A percentile compares a stretch with the other conserved stretches of the same genome.
phyloP scores from a whole-genome alignment of 2,113 vertebrate species.

The Tinamus guttatus region DNA sequence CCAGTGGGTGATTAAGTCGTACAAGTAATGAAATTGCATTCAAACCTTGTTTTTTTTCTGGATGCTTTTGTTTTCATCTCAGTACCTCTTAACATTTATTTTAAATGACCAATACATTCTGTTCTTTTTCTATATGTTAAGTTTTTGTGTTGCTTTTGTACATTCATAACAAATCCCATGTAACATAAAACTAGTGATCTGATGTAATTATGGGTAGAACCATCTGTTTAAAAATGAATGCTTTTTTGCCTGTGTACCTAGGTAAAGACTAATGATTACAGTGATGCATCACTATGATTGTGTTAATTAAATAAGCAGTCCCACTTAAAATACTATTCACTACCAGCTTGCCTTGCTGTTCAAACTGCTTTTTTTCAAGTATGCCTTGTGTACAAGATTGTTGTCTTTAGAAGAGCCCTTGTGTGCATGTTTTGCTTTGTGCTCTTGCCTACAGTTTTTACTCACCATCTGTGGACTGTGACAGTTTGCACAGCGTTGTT shows the following conservation, averaged over 20 bases:
- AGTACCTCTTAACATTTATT: background rate
- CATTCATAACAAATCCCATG: background rate
- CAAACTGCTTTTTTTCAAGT: background rate
- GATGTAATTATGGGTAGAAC: background rate
- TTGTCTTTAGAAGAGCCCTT: background rate
- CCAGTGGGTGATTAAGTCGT: background rate
- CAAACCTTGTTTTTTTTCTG: background rate
- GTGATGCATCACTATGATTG: accelerated
- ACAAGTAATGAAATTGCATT: background rate
- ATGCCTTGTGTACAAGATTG: background rate
- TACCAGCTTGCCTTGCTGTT: background rate
- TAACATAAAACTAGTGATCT: background rate
- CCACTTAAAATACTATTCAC: background rate
- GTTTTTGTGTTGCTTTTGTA: background rate
- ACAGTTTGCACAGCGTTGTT: background rate
- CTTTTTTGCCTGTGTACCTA: background rate
- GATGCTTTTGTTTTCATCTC: background rate
- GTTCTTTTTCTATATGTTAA: background rate
- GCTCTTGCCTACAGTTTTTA: background rate
- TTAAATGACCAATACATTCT: background rate
- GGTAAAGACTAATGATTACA: background rate
- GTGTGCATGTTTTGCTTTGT: background rate
- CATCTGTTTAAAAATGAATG: background rate
- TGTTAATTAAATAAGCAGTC: background rate
- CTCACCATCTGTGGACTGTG: background rate